Evolutionary conservation across 2,113 vertebrate species (phyloP).

Genomic region (Passer montanus): DNA sequence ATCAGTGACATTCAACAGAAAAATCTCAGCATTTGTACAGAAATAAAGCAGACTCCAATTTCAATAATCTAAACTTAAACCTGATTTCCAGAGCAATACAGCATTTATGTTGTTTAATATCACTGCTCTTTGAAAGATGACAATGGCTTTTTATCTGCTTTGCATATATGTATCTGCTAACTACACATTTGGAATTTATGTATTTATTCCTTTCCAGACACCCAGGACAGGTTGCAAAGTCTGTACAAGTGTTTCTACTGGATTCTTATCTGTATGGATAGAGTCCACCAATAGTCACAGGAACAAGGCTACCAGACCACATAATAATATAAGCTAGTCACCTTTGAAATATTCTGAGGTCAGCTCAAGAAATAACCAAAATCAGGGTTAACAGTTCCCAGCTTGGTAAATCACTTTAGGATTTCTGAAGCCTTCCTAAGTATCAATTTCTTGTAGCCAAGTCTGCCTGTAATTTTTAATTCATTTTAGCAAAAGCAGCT

Average conservation of each 20-base stretch:
- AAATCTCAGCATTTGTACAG: neutral
- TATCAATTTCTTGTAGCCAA: neutral
- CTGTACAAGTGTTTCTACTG: rapidly evolving
- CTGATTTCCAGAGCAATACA: neutral
- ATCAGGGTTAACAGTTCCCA: neutral
- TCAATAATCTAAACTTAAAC: neutral
- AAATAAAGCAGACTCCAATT: neutral
- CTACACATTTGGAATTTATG: neutral
- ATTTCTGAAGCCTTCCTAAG: neutral
- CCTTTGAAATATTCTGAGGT: neutral
- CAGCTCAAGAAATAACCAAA: neutral
- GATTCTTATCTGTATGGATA: neutral
- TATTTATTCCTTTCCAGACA: neutral
- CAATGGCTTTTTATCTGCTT: neutral
- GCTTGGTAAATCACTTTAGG: neutral
- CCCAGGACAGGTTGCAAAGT: neutral
- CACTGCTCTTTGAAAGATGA: neutral
- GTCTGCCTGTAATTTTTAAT: neutral
- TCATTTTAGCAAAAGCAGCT: neutral
- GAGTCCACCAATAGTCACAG: neutral
- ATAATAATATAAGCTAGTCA: neutral
- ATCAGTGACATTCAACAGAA: neutral
- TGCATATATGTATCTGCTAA: neutral
- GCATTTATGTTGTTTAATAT: neutral
- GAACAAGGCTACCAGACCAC: neutral